Conservation (phyloP, 2,888 invertebrate genomes). For the Adela reaumurella region DNA sequence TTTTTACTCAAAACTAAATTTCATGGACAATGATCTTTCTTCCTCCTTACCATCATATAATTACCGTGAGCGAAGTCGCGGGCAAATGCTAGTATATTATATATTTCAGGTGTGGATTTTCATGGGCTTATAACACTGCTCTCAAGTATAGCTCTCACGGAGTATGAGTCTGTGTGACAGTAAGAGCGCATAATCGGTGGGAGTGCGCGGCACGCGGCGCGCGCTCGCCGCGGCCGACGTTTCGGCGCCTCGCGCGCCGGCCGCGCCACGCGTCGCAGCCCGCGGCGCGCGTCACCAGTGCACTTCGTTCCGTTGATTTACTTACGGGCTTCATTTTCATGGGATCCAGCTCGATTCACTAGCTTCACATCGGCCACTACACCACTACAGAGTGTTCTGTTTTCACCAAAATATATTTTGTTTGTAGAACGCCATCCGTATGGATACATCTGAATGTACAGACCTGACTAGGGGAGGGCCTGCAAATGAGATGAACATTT, state of each 20-base stretch:
- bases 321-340: not conserved
- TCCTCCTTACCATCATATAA: no score
- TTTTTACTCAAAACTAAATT: no score
- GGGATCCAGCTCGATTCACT: not conserved
- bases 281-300: not conserved
- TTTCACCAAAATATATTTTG: no score
- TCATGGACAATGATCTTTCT: no score
- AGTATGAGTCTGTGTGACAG: conserved; percentile 16
- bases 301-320: conserved; percentile 1
- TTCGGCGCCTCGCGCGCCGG: conserved; percentile 19
- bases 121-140: not conserved
- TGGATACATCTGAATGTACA: no score
- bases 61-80: no score
- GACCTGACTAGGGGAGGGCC: no score
- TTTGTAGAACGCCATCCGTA: no score
- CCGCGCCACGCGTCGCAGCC: conserved; percentile 29
- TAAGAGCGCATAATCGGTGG: conserved; percentile 39
- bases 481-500: no score
- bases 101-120: no score
- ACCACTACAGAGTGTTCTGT: no score
- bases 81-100: no score
- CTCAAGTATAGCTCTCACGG: conserved; percentile 1
- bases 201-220: conserved; percentile 29
- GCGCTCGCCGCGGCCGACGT: conserved; percentile 17
- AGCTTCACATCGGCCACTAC: not conserved